Conservation (phyloP, 1,140 invertebrate genomes). For the Drosophila arawakana region DNA sequence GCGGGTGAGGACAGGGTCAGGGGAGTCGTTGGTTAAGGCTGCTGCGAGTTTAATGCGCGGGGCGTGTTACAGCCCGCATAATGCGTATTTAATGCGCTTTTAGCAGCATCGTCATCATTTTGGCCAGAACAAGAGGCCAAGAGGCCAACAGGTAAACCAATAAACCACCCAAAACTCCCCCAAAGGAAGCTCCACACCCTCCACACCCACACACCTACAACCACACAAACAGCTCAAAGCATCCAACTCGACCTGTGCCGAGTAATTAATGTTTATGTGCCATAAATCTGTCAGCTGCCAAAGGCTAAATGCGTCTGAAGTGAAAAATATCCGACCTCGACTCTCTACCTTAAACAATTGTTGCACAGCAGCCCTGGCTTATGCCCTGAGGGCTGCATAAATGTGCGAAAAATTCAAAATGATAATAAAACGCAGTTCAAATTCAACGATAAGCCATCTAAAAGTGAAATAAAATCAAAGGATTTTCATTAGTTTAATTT, state of each 20-base stretch:
- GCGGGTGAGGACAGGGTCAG: background rate
- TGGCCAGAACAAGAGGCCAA: background rate
- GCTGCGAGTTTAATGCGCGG: conserved; percentile 7
- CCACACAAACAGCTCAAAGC: background rate
- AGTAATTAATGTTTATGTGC: conserved; percentile 48
- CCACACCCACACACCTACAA: too few species aligned
- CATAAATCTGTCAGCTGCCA: conserved; percentile 51
- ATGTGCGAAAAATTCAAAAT: too few species aligned
- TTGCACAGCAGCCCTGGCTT: background rate
- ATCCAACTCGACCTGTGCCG: conserved; percentile 1
- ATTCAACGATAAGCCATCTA: too few species aligned
- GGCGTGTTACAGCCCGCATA: conserved; percentile 34
- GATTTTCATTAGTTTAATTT: background rate
- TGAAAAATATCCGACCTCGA: background rate
- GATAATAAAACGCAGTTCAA: too few species aligned
- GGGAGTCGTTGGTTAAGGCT: conserved; percentile 1
- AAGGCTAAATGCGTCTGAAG: conserved; percentile 29
- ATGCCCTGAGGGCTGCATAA: background rate
- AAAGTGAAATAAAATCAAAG: background rate
- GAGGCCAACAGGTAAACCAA: conserved; percentile 32
- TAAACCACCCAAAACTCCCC: background rate
- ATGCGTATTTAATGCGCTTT: conserved; percentile 73
- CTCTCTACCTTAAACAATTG: background rate
- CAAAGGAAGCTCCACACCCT: background rate
- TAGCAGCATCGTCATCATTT: conserved; percentile 31